Evolutionary conservation across 2,113 vertebrate species (phyloP).

Genomic region (Okapia johnstoni): DNA sequence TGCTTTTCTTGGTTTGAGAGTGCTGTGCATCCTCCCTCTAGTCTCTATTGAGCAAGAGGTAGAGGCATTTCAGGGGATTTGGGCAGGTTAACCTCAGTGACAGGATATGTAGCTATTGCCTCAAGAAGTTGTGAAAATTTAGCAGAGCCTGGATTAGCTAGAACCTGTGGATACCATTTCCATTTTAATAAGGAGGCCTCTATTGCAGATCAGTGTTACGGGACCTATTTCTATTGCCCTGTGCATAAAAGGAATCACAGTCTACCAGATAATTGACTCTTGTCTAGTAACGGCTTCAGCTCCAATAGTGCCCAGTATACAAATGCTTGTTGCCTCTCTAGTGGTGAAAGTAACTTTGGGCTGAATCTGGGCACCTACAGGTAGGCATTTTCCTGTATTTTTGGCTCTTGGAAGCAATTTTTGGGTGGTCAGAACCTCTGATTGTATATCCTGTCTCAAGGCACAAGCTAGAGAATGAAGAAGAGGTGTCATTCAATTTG

Average conservation of each 20-base stretch:
- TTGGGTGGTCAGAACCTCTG: background rate
- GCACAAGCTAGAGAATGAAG: background rate
- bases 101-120: background rate
- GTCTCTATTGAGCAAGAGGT: background rate
- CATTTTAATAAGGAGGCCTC: background rate
- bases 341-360: background rate
- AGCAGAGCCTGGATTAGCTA: background rate
- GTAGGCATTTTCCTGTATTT: background rate
- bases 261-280: background rate
- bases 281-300: background rate
- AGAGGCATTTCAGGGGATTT: background rate
- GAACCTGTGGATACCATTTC: background rate
- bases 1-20: background rate
- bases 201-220: background rate
- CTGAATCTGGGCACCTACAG: background rate
- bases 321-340: background rate
- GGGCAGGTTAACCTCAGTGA: background rate
- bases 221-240: background rate
- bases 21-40: background rate
- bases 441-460: background rate
- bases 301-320: background rate
- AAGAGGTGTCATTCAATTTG: background rate
- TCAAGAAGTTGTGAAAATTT: background rate
- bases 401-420: background rate
- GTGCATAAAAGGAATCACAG: background rate